Evolutionary conservation across 1,140 invertebrate species (phyloP).

Genomic region (Euborellia annulipes): DNA sequence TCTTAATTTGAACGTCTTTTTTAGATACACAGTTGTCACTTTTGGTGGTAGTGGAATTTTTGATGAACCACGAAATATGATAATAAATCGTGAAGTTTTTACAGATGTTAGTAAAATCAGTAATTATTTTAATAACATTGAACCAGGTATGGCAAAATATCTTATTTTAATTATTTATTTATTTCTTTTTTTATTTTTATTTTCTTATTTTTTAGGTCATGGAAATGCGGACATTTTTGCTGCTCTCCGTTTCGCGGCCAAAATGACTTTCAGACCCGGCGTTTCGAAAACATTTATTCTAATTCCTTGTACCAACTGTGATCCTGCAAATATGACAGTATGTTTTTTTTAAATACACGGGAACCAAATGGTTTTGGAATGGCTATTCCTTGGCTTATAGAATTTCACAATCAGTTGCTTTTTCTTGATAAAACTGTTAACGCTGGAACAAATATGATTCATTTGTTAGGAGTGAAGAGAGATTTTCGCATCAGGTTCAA

Average conservation of each 20-base stretch:
- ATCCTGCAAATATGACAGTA: constrained; percentile 46
- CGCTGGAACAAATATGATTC: too few species aligned
- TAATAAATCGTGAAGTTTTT: constrained; percentile 50
- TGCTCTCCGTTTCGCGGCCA: constrained; percentile 56
- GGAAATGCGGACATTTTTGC: constrained; percentile 52
- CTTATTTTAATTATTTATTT: not conserved
- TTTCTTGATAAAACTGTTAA: too few species aligned
- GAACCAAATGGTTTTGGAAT: too few species aligned
- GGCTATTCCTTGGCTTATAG: too few species aligned
- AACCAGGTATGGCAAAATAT: constrained; percentile 31
- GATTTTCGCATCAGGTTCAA: too few species aligned
- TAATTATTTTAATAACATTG: constrained; percentile 41
- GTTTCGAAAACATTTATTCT: constrained; percentile 71
- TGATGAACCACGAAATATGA: constrained; percentile 46
- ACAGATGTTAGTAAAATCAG: constrained; percentile 36
- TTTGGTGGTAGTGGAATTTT: constrained; percentile 63
- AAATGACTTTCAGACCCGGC: constrained; percentile 63
- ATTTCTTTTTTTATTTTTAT: constrained; percentile 2
- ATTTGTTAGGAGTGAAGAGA: too few species aligned
- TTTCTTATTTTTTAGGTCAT: constrained; percentile 24
- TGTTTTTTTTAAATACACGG: too few species aligned
- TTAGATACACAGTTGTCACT: constrained; percentile 57
- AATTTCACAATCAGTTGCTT: too few species aligned
- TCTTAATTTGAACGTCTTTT: constrained; percentile 11
- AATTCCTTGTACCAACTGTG: constrained; percentile 61